Evolutionary conservation across 2,113 vertebrate genomes (phyloP).

Genomic region (Corythornis madagascariensis): DNA sequence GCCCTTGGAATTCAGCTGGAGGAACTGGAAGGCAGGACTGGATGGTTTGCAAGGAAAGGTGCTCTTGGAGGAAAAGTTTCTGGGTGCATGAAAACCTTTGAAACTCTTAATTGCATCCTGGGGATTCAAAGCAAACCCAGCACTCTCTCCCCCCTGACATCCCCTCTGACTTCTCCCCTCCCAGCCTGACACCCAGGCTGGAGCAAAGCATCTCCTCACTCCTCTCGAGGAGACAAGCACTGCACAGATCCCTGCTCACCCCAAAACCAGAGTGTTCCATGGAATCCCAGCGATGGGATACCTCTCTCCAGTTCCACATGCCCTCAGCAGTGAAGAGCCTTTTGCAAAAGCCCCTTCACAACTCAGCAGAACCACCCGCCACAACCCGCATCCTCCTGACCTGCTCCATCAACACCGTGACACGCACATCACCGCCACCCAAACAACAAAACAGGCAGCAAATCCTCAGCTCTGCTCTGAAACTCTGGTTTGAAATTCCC

Average conservation of each 20-base stretch:
- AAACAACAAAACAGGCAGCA: not conserved
- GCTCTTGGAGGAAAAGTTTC: not conserved
- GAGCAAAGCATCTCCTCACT: not conserved
- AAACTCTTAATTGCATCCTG: not conserved
- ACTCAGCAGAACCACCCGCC: not conserved
- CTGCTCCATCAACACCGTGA: not conserved
- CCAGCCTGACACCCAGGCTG: not conserved
- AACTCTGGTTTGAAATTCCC: slow-evolving; percentile 47
- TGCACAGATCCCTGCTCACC: rapidly evolving
- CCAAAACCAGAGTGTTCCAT: not conserved
- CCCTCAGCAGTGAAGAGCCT: not conserved
- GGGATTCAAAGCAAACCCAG: not conserved
- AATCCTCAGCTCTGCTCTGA: slow-evolving; percentile 26
- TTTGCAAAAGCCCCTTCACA: not conserved
- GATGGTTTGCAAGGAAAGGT: not conserved
- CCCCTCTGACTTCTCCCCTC: not conserved
- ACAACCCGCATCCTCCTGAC: not conserved
- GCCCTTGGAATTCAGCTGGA: not conserved
- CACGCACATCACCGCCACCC: not conserved
- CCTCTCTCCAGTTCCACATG: not conserved
- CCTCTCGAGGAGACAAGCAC: not conserved
- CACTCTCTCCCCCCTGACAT: not conserved
- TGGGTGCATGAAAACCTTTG: not conserved
- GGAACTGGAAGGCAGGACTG: not conserved
- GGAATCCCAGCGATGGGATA: not conserved